These are phyloP conservation scores for Solenopsis fugax DNA, from an alignment of 1,140 invertebrate genomes.

Conservation along the genomic window DNA sequence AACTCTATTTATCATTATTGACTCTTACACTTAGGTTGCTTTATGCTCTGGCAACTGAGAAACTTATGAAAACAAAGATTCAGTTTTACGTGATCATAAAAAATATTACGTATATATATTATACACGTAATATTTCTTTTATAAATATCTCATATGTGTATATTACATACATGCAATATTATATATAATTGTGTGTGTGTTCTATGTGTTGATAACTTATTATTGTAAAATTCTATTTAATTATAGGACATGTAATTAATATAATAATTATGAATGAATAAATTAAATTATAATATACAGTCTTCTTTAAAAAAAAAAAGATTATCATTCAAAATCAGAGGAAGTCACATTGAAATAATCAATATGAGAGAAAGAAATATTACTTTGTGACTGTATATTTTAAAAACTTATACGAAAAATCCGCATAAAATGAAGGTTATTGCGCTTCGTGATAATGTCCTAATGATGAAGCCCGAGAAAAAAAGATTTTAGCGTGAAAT, in stretches of 20 bases:
- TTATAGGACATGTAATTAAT: neutral
- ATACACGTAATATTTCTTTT: neutral
- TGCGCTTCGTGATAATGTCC: constrained; percentile 12
- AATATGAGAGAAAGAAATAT: neutral
- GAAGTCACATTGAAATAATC: neutral
- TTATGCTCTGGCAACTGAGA: neutral
- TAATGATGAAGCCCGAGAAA: neutral
- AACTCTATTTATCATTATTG: constrained; percentile 50
- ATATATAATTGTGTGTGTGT: too few relatives aligned
- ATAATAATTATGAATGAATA: neutral
- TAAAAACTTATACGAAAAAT: neutral
- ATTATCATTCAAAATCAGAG: neutral
- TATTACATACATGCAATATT: too few relatives aligned
- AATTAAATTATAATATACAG: neutral
- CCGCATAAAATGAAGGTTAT: constrained; percentile 14
- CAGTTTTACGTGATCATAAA: neutral
- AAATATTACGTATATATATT: neutral
- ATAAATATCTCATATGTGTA: too few relatives aligned
- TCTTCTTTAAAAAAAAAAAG: neutral
- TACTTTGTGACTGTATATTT: neutral
- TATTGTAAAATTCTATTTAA: neutral
- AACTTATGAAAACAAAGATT: neutral
- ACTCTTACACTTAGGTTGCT: neutral
- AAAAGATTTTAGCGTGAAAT: constrained; percentile 30
- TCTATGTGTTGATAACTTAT: too few relatives aligned